Base-by-base conservation (phyloP, 2,113 vertebrate species). In the Myrmecobius fasciatus region DNA sequence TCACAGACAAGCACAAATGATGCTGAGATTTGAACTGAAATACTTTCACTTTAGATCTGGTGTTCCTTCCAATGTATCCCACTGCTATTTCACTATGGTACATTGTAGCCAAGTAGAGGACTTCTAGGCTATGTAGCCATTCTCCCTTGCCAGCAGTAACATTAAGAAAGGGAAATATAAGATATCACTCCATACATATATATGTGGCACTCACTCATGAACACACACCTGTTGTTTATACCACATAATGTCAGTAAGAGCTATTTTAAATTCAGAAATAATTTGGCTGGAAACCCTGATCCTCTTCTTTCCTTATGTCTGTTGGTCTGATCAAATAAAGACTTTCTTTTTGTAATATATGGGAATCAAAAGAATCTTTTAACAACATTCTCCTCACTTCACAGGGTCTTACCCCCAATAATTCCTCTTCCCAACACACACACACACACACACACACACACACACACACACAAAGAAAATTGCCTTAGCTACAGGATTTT, bases 281-380 rank as follows among this genome's bases (percentile, higher is more conserved):
- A 31, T 46, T 91, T 89, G 25, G 9, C 43, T 92, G n/a, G 17
- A 91, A 89, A 56, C 8, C 49, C 56, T 22, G 6, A 28, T 93
- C 53, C 96, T 91, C 95, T 56, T 54, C 90, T 96, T 94, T 54
- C 92, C 6, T 22, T 91, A 25, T 75, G 36, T 46, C 7, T 47
- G 1, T 9, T n/a, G 46, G 6, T 90, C 26, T 14, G 17, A 43
- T 25, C 2, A 91, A 25, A 3, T 25, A 25, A 91, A 20, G 1
- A 0, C 36, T 92, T 94, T 52, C 52, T 95, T 83, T 92, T 11
- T 93, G n/a, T 89, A 90, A 0, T 46, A 47, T 94, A 60, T 94
- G 53, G 53, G 89, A 96, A 96, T 52, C 26, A 36, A 95, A 95
- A 94, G 46, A 36, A 89, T 75, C 22, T 90, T 90, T 90, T 90